Evolutionary conservation across 2,797 vertebrate species (phyloP).

Genomic region (Lepilemur septentrionalis): DNA sequence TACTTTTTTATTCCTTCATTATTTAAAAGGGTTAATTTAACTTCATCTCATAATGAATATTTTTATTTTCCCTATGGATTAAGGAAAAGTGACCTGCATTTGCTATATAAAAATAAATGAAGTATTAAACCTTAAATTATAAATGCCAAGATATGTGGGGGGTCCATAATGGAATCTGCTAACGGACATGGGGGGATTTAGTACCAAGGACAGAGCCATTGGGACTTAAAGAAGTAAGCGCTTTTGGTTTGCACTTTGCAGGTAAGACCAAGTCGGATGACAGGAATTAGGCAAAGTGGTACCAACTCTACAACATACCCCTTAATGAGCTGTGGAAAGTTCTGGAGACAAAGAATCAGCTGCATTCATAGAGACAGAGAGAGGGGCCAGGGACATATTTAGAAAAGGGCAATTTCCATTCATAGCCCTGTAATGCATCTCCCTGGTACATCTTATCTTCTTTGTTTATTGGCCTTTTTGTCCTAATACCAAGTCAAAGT

Average conservation of each 20-base stretch:
- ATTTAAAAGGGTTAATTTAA: slow-evolving; percentile 25
- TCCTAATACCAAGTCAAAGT: slow-evolving; percentile 25
- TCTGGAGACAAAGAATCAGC: neutral
- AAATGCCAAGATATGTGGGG: neutral
- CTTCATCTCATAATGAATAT: neutral
- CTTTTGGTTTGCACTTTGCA: neutral
- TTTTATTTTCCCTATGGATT: neutral
- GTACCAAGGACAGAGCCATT: slow-evolving; percentile 9
- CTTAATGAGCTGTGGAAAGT: neutral
- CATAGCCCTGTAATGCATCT: neutral
- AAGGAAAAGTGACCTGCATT: slow-evolving; percentile 35
- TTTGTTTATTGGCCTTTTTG: slow-evolving; percentile 11
- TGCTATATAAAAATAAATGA: neutral
- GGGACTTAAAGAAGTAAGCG: neutral
- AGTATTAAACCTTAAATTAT: neutral
- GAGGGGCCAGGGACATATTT: neutral
- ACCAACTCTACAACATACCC: neutral
- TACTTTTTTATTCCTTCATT: neutral
- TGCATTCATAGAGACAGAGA: neutral
- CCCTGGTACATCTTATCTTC: neutral
- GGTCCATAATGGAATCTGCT: neutral
- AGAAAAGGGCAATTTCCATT: slow-evolving; percentile 5
- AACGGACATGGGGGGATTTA: neutral
- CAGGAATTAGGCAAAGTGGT: neutral
- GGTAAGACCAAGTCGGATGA: neutral